Base-by-base conservation (phyloP, 2,797 vertebrate species). In the Anguilla obscura region DNA sequence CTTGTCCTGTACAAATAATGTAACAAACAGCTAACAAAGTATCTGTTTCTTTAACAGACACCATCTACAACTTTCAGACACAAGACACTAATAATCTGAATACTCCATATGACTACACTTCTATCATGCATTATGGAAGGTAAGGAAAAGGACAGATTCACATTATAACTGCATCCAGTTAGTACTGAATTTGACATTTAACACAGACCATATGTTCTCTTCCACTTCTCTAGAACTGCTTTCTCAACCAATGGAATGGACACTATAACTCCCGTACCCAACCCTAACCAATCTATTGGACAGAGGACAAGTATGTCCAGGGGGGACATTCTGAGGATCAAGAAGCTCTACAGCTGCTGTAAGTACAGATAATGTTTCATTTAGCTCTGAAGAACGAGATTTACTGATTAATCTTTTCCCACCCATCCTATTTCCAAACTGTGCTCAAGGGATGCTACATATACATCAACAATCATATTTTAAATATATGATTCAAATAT, bases 111-210 rank as follows among this genome's bases (percentile, higher is more conserved):
- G 94, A 95, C 89, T 96, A 95, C 88, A 91, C 87, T 10, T 96
- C 94, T 84, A 92, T 95, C 88, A 95, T 96, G 96, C 96, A 96
- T 90, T 95, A 95, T 4, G 94, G 94, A 86, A 89, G 88, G 93
- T 95, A 94, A 93, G 92, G 4, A 45, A 40, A 79, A 16, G 14
- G 9, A 45, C 5, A 80, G 60, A 54, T 56, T 45, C 52, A 3
- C 14, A 85, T 84, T 33, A 52, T 54, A 9, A 2, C 24, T 27
- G 0, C 54, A 9, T 6, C 40, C 10, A 8, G 24, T n/a, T 27
- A 27, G 8, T 8, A 2, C n/a, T 84, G 2, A 16, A 50, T 84
- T 24, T n/a, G 27, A 84, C 52, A 27, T 54, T 33, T 9, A 1
- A 36, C 1, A 36, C 5, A 8, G 45, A 24, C 0, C 40, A 24